Evolutionary conservation across 2,113 vertebrate genomes (phyloP), one percentile per base, ranked within the genome.

Genomic region (Gavia stellata): DNA sequence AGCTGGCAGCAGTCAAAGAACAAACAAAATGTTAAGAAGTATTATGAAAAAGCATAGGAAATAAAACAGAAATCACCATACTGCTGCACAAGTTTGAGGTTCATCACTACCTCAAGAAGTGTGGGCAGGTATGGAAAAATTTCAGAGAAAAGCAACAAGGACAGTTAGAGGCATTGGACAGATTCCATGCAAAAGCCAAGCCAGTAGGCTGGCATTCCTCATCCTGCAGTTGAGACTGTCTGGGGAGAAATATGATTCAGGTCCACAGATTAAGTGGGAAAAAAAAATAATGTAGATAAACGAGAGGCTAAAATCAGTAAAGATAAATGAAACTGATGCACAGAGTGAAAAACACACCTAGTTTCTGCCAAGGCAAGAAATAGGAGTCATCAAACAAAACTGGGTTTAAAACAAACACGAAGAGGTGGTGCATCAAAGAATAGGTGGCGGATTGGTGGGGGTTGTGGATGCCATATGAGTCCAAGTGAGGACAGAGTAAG

Each of bases 381-480:
- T 7, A 42, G 13, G 9, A 58, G 5, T 5, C 7, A 2, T 66
- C 16, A n/a, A 36, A 44, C 4, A 71, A 61, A 65, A 8, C 3
- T 56, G 10, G 6, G 31, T 62, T 78, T 1, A 3, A 87, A 87
- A 71, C 9, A 75, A 70, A 16, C 8, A 16, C 0, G 0, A 81
- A 40, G 49, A 81, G 14, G 10, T 31, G 18, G 8, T 47, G 12
- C 12, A 53, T 50, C 33, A 34, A 29, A 73, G 44, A 77, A 66
- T 2, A 75, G 16, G 8, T 47, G n/a, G 24, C 20, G 77, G 34
- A 26, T 5, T 7, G 7, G 34, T 56, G 24, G 20, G 6, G 4
- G 16, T 6, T 44, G 18, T 61, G 31, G 7, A 52, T 65, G 34
- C 7, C 17, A 11, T 33, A 34, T 18, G 7, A 36, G 21, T 29